These are phyloP conservation scores for Zingel zingel DNA, from an alignment of 2,113 vertebrate species.

Conservation along the genomic window DNA sequence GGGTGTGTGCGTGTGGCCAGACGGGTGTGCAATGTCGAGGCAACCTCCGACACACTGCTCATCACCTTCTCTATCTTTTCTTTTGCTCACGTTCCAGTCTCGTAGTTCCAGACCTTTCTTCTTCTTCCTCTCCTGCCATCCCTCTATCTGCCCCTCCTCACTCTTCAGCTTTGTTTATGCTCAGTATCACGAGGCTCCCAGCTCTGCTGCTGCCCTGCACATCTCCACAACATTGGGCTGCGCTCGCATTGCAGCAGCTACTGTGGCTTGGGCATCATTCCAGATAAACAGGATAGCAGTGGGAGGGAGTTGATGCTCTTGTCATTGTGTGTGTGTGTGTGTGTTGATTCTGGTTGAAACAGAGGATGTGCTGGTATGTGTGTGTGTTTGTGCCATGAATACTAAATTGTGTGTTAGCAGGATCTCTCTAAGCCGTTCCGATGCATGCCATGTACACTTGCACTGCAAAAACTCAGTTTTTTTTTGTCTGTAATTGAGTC, in stretches of 20 bases:
- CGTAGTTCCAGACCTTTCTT: not conserved
- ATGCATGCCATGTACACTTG: constrained; percentile 15
- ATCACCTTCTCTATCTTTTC: constrained; percentile 33
- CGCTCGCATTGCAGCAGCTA: constrained; percentile 31
- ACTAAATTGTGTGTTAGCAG: constrained; percentile 36
- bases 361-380: constrained; percentile 48
- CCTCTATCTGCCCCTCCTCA: not conserved
- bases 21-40: not conserved
- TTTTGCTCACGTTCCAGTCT: constrained; percentile 21
- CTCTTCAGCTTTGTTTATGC: constrained; percentile 30
- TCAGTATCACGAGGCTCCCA: constrained; percentile 33
- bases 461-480: constrained; percentile 8
- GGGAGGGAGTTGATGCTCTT: constrained; percentile 43
- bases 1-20: constrained; percentile 22
- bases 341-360: constrained; percentile 39
- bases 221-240: constrained; percentile 27
- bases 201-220: constrained; percentile 40
- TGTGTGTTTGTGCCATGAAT: constrained; percentile 55
- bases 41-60: constrained; percentile 42
- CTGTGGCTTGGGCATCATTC: constrained; percentile 33
- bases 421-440: constrained; percentile 33
- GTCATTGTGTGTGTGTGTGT: constrained; percentile 46
- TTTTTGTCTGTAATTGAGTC: constrained; percentile 15
- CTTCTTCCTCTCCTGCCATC: not conserved
- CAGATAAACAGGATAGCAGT: constrained; percentile 47